phyloP scores from a whole-genome alignment of 2,888 invertebrate species.

The Mythimna albipuncta region DNA sequence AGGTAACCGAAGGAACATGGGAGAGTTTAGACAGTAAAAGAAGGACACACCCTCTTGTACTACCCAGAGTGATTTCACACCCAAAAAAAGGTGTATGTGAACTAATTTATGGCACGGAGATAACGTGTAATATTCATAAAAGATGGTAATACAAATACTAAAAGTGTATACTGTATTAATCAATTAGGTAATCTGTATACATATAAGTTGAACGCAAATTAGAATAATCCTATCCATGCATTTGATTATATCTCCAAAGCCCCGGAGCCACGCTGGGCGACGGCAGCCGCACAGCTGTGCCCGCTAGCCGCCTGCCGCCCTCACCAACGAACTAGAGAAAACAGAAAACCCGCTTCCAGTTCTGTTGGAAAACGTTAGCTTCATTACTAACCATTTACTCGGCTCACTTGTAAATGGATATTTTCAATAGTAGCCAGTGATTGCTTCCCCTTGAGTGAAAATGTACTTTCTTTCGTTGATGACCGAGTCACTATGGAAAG shows the following conservation, averaged over 20 bases:
- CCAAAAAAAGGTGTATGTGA: not conserved
- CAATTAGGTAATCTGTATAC: not conserved
- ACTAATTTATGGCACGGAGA: constrained; percentile 4
- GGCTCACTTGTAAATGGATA: constrained; percentile 73
- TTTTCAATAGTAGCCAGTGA: constrained; percentile 79
- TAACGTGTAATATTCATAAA: too few species aligned
- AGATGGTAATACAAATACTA: not conserved
- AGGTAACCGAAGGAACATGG: too few species aligned
- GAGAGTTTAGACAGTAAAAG: too few species aligned
- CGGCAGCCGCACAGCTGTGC: constrained; percentile 41
- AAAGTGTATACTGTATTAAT: not conserved
- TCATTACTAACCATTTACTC: constrained; percentile 70
- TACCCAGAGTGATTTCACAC: too few species aligned
- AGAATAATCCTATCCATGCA: constrained; percentile 27
- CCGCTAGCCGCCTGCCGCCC: constrained; percentile 47
- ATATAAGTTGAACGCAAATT: constrained; percentile 23
- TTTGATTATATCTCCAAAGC: constrained; percentile 43
- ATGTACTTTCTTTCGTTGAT: constrained; percentile 78
- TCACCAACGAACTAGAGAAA: constrained; percentile 66
- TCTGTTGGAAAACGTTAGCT: constrained; percentile 70
- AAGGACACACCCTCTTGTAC: too few species aligned
- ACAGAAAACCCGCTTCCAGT: constrained; percentile 69
- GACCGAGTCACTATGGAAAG: constrained; percentile 66
- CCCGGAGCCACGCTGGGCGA: constrained; percentile 44
- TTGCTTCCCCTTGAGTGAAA: constrained; percentile 79